Base-by-base conservation (phyloP, 1,140 invertebrate species). In the Lordiphosa clarofinis region DNA sequence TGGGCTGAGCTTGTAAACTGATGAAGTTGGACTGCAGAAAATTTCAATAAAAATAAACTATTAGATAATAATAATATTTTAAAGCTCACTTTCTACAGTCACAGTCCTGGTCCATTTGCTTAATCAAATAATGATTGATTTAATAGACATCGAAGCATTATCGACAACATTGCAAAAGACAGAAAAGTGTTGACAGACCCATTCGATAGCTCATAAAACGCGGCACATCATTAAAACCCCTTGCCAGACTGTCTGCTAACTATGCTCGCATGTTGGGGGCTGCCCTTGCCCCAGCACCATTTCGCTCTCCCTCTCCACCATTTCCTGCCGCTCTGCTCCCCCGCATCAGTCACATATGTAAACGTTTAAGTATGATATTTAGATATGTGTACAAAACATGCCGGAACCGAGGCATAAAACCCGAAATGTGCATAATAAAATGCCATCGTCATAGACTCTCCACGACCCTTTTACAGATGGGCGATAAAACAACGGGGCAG, bases 381-480 rank as follows among this genome's bases (percentile, higher is more conserved):
- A 79, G 75, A 81, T 82, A 75, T 81, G 76, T 75, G 75, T 82
- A 68, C 65, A 81, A 79, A 79, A 79, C 75, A 79, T 81, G 76
- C 76, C 76, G 76, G 76, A 81, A 81, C 76, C 76, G 59, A 82
- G 50, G 72, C 76, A 81, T 81, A 81, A 81, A 81, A 81, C 71
- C 76, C 76, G 56, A 81, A 81, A 76, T 84, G 76, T 59, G 76
- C 56, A 82, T 81, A 81, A 81, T 81, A 81, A 81, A 81, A 81
- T 84, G 76, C 61, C 76, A 81, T 81, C 71, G 64, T 67, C 71
- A 81, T 79, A 75, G 75, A 58, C 71, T 66, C 56, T 37, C 40
- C 58, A 53, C 50, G 50, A 50, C 76, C 76, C 76, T 81, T 81
- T 82, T 76, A 82, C 76, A 82, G 76, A 81, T 81, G 12, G 72